Evolutionary conservation across 2,797 vertebrate species (phyloP), one percentile per base, ranked within the genome.

Genomic region (Megalops cyprinoides): DNA sequence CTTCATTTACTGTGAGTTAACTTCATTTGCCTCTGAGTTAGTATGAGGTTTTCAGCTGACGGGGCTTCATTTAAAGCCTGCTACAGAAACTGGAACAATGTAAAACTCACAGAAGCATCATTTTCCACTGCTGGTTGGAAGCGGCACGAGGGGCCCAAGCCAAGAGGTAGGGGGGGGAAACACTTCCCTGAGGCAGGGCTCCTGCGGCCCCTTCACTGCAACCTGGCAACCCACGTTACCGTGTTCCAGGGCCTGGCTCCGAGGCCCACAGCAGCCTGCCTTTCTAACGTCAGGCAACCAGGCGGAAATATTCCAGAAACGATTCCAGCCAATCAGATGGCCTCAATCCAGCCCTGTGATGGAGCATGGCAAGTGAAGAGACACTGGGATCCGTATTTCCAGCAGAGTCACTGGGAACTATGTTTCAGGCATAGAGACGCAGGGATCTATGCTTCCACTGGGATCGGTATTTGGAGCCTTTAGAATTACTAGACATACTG

Each of bases 121-220:
- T 79, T 80, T 80, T 80, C 65, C 75, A 77, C 82, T 69, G 31
- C 49, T 78, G 53, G 42, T 56, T 77, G 62, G 46, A 77, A 74
- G 31, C 42, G 46, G 44, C 78, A 65, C 42, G 12, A 53, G n/a
- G 74, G 62, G 78, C 58, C 25, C 14, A 51, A 71, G 65, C 37
- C 82, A 73, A 18, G 25, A 73, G 82, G n/a, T n/a, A 53, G 12
- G 31, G 67, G 51, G 60, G 73, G 48, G 77, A 48, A 31, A 12
- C 20, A 83, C 39, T 46, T 46, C 75, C 34, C 67, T 71, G 28
- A 83, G 55, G 56, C 44, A 53, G n/a, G 14, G 42, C 69, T 80
- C 76, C 79, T 55, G 42, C 56, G 31, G 18, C 25, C 76, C 55
- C 20, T 28, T 46, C 56, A 56, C 42, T 46, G 53, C 10, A 56